Evolutionary conservation across 2,113 vertebrate species (phyloP), one percentile per base, ranked within the genome.

Genomic region (Ageneiosus marmoratus): DNA sequence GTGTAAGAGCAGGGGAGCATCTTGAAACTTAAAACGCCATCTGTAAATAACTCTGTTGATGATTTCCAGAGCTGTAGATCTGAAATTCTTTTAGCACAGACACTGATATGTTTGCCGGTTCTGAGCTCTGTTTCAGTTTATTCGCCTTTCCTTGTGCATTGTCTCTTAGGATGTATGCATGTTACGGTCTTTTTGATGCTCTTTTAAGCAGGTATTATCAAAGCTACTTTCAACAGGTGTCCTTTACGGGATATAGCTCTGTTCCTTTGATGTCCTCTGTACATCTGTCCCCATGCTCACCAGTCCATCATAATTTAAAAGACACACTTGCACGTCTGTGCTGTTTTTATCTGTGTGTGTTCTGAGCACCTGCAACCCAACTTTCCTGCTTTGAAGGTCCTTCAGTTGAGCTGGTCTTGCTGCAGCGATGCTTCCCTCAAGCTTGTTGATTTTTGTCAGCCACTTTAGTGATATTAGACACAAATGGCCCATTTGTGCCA

Each of bases 171-270:
- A n/a, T 1, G n/a, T 29, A 27, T 41, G 16, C 34, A 55, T 69
- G 62, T 58, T 18, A 15, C 72, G 2, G 37, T 9, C 37, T 65
- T 74, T 85, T 83, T 87, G 76, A 87, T 85, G 76, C 76, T 50
- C 41, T 87, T 74, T 87, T 79, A 70, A 79, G 65, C 76, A 83
- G 58, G 60, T 85, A 37, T 87, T 67, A 83, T 87, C 86, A 85
- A 87, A 87, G 86, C 84, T 37, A 34, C 76, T 80, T 79, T 79
- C 79, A 87, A 74, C 86, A 84, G 86, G 75, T 87, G 82, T 69
- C 67, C 77, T 62, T 74, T 72, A 27, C 77, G 75, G 77, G 72
- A 65, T 62, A 53, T 82, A 83, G 10, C 72, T 70, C 48, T 69
- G 37, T 34, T 27, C 69, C 80, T 87, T 87, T 87, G 80, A 87